These are phyloP conservation scores for Cottus gobio DNA, from an alignment of 2,113 vertebrate species.

Conservation along the genomic window DNA sequence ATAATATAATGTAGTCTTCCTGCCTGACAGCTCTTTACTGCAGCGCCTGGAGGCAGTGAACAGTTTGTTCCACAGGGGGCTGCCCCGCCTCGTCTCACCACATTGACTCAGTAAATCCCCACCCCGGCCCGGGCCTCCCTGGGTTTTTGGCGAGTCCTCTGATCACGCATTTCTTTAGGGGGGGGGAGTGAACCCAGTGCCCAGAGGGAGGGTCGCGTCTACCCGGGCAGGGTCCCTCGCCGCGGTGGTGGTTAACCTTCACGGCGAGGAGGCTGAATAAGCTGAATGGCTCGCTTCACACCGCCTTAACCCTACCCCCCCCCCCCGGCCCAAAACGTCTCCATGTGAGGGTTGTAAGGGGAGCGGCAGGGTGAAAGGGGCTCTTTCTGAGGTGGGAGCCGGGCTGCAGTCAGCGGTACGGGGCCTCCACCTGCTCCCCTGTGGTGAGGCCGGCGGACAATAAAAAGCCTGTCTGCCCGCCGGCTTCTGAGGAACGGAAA, in stretches of 20 bases:
- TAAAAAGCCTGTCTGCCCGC: conserved; percentile 57
- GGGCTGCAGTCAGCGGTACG: conserved; percentile 24
- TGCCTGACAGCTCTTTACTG: conserved; percentile 17
- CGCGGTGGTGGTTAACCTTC: conserved; percentile 40
- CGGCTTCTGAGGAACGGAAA: conserved; percentile 27
- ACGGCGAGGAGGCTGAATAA: conserved; percentile 33
- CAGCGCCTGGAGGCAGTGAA: conserved; percentile 52
- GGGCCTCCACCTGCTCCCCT: conserved; percentile 68
- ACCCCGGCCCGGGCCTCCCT: conserved; percentile 64
- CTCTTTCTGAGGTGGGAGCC: conserved; percentile 60
- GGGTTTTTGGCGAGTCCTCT: conserved; percentile 29
- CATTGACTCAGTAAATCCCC: conserved; percentile 57
- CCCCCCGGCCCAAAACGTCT: conserved; percentile 4
- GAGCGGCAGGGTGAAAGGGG: conserved; percentile 55
- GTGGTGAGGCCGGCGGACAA: conserved; percentile 56
- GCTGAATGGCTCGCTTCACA: conserved; percentile 69
- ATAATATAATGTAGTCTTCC: conserved; percentile 1
- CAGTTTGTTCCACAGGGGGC: conserved; percentile 63
- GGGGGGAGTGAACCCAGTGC: conserved; percentile 41
- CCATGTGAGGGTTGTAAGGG: conserved; percentile 25
- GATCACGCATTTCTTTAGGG: conserved; percentile 34
- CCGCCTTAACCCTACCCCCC: conserved; percentile 14
- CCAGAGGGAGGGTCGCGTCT: conserved; percentile 39
- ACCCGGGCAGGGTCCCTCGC: conserved; percentile 11
- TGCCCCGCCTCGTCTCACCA: conserved; percentile 48